A percentile compares a stretch with the other conserved stretches of the same genome.
These are phyloP conservation scores for Pygocentrus nattereri DNA, from an alignment of 2,797 vertebrate species.

Conservation along the genomic window DNA sequence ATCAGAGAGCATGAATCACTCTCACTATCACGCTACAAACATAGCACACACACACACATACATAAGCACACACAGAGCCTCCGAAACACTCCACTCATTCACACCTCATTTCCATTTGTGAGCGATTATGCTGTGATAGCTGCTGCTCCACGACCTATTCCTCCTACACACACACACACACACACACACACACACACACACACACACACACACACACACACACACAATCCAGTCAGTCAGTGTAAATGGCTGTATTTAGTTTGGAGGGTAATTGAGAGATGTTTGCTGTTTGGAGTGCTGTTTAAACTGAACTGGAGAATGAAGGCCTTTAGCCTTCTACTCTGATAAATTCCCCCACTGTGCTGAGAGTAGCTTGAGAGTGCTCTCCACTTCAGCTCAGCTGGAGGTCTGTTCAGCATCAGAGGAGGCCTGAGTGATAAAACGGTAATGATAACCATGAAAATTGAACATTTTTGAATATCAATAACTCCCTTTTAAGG, in stretches of 20 bases:
- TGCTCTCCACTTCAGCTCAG: neutral
- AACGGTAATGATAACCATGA: too few species aligned
- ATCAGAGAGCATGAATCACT: conserved; percentile 20
- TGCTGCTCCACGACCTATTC: neutral
- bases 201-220: conserved; percentile 2
- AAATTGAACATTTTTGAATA: too few species aligned
- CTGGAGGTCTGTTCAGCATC: neutral
- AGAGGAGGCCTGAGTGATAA: neutral
- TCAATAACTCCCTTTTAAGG: too few species aligned
- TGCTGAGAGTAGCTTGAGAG: neutral
- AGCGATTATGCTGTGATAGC: conserved; percentile 35
- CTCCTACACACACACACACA: conserved; percentile 17
- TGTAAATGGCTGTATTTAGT: conserved; percentile 22
- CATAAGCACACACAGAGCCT: conserved; percentile 26
- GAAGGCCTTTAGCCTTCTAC: neutral
- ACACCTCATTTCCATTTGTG: conserved; percentile 46
- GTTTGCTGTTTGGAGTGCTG: conserved; percentile 12
- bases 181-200: conserved; percentile 11
- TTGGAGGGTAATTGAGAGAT: conserved; percentile 32
- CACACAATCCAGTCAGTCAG: neutral
- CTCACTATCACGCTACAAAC: conserved; percentile 5
- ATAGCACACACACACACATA: conserved; percentile 23
- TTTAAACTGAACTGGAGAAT: conserved; percentile 32
- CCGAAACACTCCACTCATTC: conserved; percentile 39
- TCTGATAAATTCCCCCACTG: neutral